phyloP scores from a whole-genome alignment of 2,888 invertebrate genomes.

The Brenthis ino region DNA sequence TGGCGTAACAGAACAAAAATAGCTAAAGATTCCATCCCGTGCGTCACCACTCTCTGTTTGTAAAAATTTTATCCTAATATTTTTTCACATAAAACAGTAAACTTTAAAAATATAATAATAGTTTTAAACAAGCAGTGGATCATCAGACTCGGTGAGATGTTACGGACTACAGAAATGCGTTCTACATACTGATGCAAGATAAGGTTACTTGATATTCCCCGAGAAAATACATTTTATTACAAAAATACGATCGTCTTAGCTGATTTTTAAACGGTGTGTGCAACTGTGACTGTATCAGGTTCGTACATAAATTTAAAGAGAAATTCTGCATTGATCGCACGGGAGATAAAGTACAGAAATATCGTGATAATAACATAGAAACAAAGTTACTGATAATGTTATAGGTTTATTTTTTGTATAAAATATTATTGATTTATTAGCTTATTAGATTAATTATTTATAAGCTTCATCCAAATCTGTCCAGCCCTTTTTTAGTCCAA shows the following conservation, averaged over 20 bases:
- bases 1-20: no score
- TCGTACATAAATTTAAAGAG: conserved; percentile 14
- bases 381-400: not conserved
- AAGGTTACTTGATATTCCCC: conserved; percentile 31
- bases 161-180: conserved; percentile 14
- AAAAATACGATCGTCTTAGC: conserved; percentile 11
- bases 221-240: conserved; percentile 24
- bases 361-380: not conserved
- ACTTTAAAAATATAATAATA: no score
- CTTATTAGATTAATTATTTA: no score
- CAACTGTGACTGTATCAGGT: conserved; percentile 1
- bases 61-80: no score
- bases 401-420: no score
- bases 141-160: conserved; percentile 12
- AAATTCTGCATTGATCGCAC: conserved; percentile 13
- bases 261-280: conserved; percentile 23
- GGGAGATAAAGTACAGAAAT: not conserved
- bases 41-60: no score
- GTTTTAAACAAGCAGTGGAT: not conserved
- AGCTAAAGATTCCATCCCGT: no score
- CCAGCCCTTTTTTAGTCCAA: no score
- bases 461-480: no score
- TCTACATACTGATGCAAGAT: conserved; percentile 27
- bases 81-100: no score
- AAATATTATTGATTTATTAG: no score